A percentile compares a stretch with the other conserved stretches of the same genome.
Evolutionary conservation across 2,113 vertebrate genomes (phyloP).

Genomic region (Arenaria interpres): DNA sequence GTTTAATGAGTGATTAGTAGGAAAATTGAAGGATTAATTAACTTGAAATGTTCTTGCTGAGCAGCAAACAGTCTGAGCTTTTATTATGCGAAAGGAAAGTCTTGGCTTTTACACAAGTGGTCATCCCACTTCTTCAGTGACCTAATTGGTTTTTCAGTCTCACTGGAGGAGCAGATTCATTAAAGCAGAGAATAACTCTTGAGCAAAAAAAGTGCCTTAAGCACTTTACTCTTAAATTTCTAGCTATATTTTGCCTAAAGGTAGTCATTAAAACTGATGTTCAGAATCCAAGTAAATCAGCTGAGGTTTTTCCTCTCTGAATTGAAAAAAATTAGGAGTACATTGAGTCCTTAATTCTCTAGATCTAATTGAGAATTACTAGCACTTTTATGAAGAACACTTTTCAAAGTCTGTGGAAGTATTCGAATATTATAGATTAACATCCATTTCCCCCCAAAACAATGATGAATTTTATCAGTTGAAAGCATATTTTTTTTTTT

Average conservation of each 20-base stretch:
- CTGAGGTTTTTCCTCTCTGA: constrained; percentile 71
- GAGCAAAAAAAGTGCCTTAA: not conserved
- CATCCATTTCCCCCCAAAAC: not conserved
- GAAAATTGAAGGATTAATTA: constrained; percentile 37
- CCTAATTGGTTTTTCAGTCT: not conserved
- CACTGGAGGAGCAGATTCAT: not conserved
- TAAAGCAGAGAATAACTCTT: not conserved
- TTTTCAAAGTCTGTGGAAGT: not conserved
- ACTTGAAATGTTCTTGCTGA: not conserved
- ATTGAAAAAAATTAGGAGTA: constrained; percentile 79
- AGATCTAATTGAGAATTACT: not conserved
- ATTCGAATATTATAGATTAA: not conserved
- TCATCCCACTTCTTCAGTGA: not conserved
- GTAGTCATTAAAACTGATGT: constrained; percentile 87
- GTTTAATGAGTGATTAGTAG: constrained; percentile 32
- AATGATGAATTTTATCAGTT: not conserved
- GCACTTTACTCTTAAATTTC: not conserved
- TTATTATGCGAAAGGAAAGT: not conserved
- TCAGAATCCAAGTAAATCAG: constrained; percentile 75
- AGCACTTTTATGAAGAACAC: not conserved
- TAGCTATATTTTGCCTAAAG: constrained; percentile 72
- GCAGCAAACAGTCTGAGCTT: not conserved
- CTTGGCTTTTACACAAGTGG: not conserved
- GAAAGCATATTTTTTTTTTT: not conserved
- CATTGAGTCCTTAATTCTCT: constrained; percentile 62